Conservation (phyloP, 2,113 vertebrate genomes). For the Zapus hudsonius region DNA sequence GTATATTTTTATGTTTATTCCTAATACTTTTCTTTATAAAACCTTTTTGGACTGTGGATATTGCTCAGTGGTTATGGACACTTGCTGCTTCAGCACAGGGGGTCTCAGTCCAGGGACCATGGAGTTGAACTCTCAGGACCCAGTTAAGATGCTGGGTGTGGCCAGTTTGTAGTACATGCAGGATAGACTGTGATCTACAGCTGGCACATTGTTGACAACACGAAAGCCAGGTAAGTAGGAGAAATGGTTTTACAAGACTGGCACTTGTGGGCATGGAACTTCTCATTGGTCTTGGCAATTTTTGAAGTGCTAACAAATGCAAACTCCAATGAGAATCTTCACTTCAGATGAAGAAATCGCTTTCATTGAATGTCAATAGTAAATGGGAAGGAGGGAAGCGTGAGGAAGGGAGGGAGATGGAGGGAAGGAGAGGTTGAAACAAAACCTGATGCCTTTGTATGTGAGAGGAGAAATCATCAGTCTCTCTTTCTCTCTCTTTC, state of each 20-base stretch:
- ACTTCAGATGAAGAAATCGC: conserved; percentile 69
- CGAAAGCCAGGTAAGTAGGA: conserved; percentile 44
- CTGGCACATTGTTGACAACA: conserved; percentile 59
- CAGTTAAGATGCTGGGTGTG: too few species aligned
- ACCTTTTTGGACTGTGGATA: too few species aligned
- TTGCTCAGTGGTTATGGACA: too few species aligned
- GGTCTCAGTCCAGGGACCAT: too few species aligned
- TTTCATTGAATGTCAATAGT: conserved; percentile 58
- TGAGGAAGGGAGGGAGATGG: not conserved
- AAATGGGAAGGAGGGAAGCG: not conserved
- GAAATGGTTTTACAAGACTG: conserved; percentile 28
- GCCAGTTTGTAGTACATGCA: not conserved
- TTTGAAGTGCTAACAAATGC: conserved; percentile 63
- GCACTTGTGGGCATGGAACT: conserved; percentile 64
- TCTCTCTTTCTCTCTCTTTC: not conserved
- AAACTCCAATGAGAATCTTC: conserved; percentile 55
- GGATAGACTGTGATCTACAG: conserved; percentile 59
- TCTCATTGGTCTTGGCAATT: conserved; percentile 75
- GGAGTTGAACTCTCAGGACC: too few species aligned
- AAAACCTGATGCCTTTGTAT: not conserved
- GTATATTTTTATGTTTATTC: conserved; percentile 78
- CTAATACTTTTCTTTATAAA: conserved; percentile 51
- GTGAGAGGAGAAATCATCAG: not conserved
- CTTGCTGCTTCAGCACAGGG: too few species aligned
- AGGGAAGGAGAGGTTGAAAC: not conserved